Evolutionary conservation across 2,888 invertebrate species (phyloP).

Genomic region (Cremastinae sp.): DNA sequence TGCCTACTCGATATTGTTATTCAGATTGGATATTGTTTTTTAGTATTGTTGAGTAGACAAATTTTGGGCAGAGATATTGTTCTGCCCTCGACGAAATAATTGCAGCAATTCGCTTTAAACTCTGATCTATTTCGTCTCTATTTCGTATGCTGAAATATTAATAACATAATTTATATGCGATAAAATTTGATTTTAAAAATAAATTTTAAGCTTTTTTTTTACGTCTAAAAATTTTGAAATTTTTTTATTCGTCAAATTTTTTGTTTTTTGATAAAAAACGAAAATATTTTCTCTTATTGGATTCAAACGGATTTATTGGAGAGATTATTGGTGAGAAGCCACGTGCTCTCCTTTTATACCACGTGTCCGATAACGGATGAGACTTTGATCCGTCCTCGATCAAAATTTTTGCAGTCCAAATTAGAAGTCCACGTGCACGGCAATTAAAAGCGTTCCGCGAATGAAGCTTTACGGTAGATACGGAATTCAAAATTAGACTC

Average conservation of each 20-base stretch:
- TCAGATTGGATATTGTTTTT: no score
- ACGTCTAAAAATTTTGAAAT: no score
- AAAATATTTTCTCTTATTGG: not conserved
- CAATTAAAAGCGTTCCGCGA: not conserved
- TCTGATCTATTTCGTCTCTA: no score
- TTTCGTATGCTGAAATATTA: no score
- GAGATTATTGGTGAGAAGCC: conserved; percentile 12
- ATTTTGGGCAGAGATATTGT: no score
- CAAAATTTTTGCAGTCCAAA: conserved; percentile 40
- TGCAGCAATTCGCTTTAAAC: no score
- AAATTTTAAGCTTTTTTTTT: no score
- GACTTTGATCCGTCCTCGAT: conserved; percentile 54
- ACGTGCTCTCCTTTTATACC: conserved; percentile 34
- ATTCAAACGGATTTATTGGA: conserved; percentile 4
- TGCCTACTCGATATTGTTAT: no score
- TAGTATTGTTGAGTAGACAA: no score
- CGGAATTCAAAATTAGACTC: not conserved
- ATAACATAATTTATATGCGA: no score
- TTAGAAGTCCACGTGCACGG: conserved; percentile 45
- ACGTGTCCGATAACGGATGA: conserved; percentile 43
- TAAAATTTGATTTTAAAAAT: no score
- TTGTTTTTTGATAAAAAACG: not conserved
- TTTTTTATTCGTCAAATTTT: not conserved
- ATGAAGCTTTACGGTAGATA: not conserved
- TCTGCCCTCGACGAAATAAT: no score